Base-by-base conservation (phyloP, 2,888 invertebrate genomes). In the Leucoma salicis region DNA sequence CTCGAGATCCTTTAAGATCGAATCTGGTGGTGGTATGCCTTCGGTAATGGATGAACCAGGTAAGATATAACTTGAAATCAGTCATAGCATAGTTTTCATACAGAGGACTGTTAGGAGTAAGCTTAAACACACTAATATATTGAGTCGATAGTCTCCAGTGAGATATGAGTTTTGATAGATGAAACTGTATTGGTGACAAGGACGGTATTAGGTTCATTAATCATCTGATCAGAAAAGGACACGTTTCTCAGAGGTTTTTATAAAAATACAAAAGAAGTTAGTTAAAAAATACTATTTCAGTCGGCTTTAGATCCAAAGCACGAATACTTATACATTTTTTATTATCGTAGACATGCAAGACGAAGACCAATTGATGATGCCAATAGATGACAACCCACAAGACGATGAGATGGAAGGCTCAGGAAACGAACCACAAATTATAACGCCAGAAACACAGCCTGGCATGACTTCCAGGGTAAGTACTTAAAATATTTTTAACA, bases 1-100 rank as follows among this genome's bases (percentile, higher is more conserved):
- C 60, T 87, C 90, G 31, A 91, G 95, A 49, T 94, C 95, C 1
- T 96, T 96, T 78, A 91, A 94, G 56, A 95, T 96, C 45, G 95
- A 95, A 0, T 91, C 75, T 0, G 66, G 64, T 1, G 69, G 55
- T 10, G 68, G 59, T 2, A 41, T 32, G 0, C 65, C 74, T 0
- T 13, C 43, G 0, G 63, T 63, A 1, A 66, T 65, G 0, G 69
- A 72, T n/a, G 68, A 74, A 12, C 50, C 47, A 34, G 75, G 82
- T 81, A 14, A 70, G 72, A 36, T 14, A n/a, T 39, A 21, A n/a
- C n/a, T n/a, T n/a, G n/a, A n/a, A n/a, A n/a, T n/a, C n/a, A n/a
- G n/a, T n/a, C n/a, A n/a, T n/a, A n/a, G n/a, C n/a, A n/a, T n/a
- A n/a, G n/a, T n/a, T n/a, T n/a, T n/a, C n/a, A n/a, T n/a, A n/a